Percentiles rank a stretch among this genome's conserved stretches.
phyloP scores from a whole-genome alignment of 2,113 vertebrate genomes.

The Centropus unirufus region DNA sequence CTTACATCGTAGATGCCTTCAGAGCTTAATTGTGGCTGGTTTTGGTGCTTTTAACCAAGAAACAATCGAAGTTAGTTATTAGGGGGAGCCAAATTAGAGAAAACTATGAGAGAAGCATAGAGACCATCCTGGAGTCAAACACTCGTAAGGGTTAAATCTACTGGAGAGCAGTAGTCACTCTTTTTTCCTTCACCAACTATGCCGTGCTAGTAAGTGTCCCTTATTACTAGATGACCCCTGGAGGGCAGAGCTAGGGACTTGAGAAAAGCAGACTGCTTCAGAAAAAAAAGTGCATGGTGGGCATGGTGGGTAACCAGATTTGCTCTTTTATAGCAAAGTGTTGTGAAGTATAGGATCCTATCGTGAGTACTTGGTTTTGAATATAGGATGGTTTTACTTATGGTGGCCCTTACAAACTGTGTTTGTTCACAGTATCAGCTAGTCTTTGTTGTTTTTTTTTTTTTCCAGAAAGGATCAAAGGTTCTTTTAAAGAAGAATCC shows the following conservation, averaged over 20 bases:
- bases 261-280: background rate
- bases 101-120: background rate
- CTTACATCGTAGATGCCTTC: accelerated
- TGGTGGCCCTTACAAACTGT: background rate
- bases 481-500: background rate
- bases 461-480: background rate
- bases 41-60: background rate
- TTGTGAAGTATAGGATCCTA: background rate
- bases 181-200: background rate
- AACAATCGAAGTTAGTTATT: background rate
- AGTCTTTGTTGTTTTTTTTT: background rate
- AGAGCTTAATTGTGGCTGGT: background rate
- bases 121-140: background rate
- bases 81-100: background rate
- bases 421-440: background rate
- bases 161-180: background rate
- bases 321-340: background rate
- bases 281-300: too few relatives aligned
- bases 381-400: background rate
- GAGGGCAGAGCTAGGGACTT: background rate
- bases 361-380: background rate
- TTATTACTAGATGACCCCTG: background rate
- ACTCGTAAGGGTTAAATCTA: background rate
- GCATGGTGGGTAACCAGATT: background rate
- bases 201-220: background rate